Conservation (phyloP, 2,888 invertebrate species). For the Ophraella communa region DNA sequence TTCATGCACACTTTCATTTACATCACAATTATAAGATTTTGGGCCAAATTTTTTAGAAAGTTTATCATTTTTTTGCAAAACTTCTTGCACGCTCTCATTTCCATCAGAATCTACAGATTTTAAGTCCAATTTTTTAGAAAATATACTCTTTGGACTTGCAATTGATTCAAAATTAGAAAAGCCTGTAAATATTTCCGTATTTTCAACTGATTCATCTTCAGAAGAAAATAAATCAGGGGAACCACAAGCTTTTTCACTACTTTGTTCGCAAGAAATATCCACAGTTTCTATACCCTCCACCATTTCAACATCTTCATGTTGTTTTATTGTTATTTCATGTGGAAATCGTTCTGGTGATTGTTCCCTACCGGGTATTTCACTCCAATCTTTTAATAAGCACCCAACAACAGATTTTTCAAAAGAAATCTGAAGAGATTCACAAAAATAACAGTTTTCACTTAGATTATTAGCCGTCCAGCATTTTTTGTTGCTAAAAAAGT, state of each 20-base stretch:
- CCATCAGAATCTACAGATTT: too few species aligned
- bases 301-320: neutral
- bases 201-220: slow-evolving; percentile 1
- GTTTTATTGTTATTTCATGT: neutral
- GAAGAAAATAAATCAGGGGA: slow-evolving; percentile 1
- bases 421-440: slow-evolving; percentile 50
- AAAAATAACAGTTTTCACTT: neutral
- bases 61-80: too few species aligned
- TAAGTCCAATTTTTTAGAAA: too few species aligned
- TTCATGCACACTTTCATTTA: too few species aligned
- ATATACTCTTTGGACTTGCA: too few species aligned
- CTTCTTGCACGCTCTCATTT: too few species aligned
- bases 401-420: slow-evolving; percentile 58
- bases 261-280: neutral
- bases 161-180: too few species aligned
- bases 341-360: slow-evolving; percentile 15
- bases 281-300: neutral
- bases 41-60: too few species aligned
- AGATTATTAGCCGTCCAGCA: slow-evolving; percentile 5
- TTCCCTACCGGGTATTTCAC: slow-evolving; percentile 69
- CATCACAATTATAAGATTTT: too few species aligned
- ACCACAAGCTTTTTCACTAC: neutral
- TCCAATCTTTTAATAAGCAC: slow-evolving; percentile 68
- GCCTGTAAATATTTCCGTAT: too few species aligned
- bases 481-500: slow-evolving; percentile 13